Conservation (phyloP, 2,888 invertebrate species). For the Empis stercorea region DNA sequence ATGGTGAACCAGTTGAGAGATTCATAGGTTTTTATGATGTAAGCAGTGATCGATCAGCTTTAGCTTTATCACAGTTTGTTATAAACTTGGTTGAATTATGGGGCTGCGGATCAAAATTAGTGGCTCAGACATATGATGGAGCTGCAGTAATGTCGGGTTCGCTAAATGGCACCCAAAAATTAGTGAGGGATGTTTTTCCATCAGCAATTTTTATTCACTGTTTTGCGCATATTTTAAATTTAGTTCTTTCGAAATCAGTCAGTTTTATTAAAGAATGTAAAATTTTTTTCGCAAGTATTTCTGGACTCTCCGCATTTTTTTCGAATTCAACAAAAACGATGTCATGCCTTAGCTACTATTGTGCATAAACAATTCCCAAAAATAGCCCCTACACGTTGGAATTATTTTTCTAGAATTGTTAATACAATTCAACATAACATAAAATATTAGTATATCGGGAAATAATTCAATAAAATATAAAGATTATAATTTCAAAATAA, state of each 20-base stretch:
- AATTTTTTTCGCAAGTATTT: constrained; percentile 18
- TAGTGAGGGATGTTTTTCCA: constrained; percentile 16
- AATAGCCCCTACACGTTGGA: too few relatives aligned
- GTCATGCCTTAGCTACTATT: too few relatives aligned
- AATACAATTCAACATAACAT: too few relatives aligned
- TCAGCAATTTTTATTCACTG: constrained; percentile 18
- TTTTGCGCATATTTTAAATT: constrained; percentile 17
- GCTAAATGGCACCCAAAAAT: constrained; percentile 21
- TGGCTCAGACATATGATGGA: constrained; percentile 5
- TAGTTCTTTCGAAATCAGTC: too few relatives aligned
- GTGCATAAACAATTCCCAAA: too few relatives aligned
- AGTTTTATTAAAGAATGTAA: constrained; percentile 17
- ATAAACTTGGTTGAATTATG: not conserved
- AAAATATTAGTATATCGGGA: too few relatives aligned
- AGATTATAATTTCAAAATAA: too few relatives aligned
- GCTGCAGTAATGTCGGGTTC: too few relatives aligned
- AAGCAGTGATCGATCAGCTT: not conserved
- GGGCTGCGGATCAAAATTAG: constrained; percentile 1
- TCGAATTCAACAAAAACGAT: too few relatives aligned
- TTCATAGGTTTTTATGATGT: constrained; percentile 3
- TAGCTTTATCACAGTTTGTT: constrained; percentile 7
- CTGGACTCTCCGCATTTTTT: too few relatives aligned
- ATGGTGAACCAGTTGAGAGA: not conserved
- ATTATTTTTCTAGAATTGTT: too few relatives aligned
- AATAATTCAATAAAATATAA: too few relatives aligned